Conservation (phyloP, 2,888 invertebrate species). For the Amiota minor region DNA sequence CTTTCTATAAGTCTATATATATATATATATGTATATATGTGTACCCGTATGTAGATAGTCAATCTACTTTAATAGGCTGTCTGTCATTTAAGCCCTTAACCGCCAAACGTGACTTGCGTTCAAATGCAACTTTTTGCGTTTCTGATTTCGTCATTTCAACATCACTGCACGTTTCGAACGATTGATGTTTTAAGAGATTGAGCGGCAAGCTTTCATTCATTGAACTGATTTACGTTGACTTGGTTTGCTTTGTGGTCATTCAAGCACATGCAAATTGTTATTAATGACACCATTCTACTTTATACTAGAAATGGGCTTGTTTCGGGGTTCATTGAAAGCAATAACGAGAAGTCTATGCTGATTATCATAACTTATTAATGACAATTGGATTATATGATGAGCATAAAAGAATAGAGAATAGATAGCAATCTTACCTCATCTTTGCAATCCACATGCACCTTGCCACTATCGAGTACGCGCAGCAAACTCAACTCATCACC, state of each 20-base stretch:
- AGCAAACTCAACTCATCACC: constrained; percentile 86
- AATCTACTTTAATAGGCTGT: too few species aligned
- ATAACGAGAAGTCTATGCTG: too few species aligned
- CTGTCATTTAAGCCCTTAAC: neutral
- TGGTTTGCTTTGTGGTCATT: neutral
- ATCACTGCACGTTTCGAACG: too few species aligned
- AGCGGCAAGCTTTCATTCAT: neutral
- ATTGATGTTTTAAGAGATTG: too few species aligned
- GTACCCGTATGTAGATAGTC: too few species aligned
- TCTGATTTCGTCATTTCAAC: neutral
- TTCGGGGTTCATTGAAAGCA: neutral
- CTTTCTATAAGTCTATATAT: too few species aligned
- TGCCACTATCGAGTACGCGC: constrained; percentile 90
- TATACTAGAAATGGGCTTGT: neutral
- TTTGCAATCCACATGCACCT: constrained; percentile 94
- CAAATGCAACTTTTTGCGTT: neutral
- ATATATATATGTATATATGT: too few species aligned
- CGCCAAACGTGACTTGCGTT: neutral
- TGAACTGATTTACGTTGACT: constrained; percentile 1
- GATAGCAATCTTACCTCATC: constrained; percentile 82
- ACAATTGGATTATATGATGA: too few species aligned
- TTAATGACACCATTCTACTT: neutral
- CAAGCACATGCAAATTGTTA: neutral
- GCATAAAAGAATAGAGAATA: too few species aligned
- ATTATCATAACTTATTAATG: too few species aligned